Evolutionary conservation across 2,888 invertebrate genomes (phyloP), one percentile per base, ranked within the genome.

Genomic region (Augochlorella aurata): DNA sequence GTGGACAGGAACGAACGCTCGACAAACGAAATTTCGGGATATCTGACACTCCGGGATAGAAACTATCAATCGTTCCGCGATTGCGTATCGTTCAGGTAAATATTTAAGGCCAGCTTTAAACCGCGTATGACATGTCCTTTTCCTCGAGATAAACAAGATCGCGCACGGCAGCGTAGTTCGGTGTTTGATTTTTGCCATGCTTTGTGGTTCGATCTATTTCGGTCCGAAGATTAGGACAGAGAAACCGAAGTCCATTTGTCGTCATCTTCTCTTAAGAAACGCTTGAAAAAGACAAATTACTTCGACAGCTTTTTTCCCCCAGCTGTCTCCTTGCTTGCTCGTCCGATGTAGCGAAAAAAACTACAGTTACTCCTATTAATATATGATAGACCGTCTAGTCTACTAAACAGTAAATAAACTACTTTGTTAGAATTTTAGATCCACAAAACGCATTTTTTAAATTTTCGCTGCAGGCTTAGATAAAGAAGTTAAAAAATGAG

Each of bases 81-180:
- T 75, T 52, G 71, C 81, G 50, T 58, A 21, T 14, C 38, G 12
- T 66, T 29, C 14, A 61, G 58, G 69, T 74, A 81, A 81, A 81
- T 81, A 79, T 77, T 80, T 73, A 47, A 76, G 54, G 58, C 71
- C 70, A 71, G 24, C 50, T 50, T 66, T 54, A 16, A 38, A 61
- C 61, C 44, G 52, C 63, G 49, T 52, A 29, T 54, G 58, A 47
- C 38, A 10, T 74, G 67, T 18, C 38, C 52, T 71, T 58, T 67
- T 54, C 12, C n/a, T 12, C 14, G 12, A 47, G 44, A 70, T 49
- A 77, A 52, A 54, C 49, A 14, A 70, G 9, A 18, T 21, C 66
- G 16, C n/a, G 44, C 18, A 63, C 29, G 45, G 10, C 38, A 24
- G 61, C 29, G 29, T 61, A 18, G 61, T 29, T 29, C 61, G 16